Conservation (phyloP, 2,113 vertebrate genomes). For the Suncus etruscus region DNA sequence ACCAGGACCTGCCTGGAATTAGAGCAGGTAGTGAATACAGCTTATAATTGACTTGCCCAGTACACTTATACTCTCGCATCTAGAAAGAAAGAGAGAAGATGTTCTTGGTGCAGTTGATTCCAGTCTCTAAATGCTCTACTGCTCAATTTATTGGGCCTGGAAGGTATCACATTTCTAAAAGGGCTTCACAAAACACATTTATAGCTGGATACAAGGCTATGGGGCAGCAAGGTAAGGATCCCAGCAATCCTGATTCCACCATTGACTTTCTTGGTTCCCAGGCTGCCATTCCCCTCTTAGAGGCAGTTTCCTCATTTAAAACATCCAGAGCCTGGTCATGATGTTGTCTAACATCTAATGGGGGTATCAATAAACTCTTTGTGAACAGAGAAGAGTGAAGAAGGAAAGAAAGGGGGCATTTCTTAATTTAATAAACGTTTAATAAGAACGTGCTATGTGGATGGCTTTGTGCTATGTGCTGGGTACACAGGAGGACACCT, state of each 20-base stretch:
- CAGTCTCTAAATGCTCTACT: neutral
- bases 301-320: conserved; percentile 44
- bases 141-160: conserved; percentile 22
- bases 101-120: conserved; percentile 12
- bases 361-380: conserved; percentile 15
- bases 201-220: conserved; percentile 7
- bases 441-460: neutral
- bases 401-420: neutral
- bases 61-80: conserved; percentile 51
- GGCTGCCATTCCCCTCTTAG: neutral
- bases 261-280: neutral
- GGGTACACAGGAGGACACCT: conserved; percentile 8
- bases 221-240: neutral
- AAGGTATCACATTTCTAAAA: conserved; percentile 45
- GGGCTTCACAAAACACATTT: neutral
- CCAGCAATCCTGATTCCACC: neutral
- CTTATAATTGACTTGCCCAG: conserved; percentile 24
- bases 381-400: neutral
- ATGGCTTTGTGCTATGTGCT: conserved; percentile 8
- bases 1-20: conserved; percentile 75
- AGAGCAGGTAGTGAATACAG: conserved; percentile 25
- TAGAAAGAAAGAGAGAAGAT: conserved; percentile 61
- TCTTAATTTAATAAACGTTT: conserved; percentile 31
- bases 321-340: neutral
- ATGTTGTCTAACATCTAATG: conserved; percentile 27